Percentiles rank a stretch among this genome's conserved stretches.
Conservation (phyloP, 1,140 invertebrate genomes). For the Lamellibrachia luymesi region DNA sequence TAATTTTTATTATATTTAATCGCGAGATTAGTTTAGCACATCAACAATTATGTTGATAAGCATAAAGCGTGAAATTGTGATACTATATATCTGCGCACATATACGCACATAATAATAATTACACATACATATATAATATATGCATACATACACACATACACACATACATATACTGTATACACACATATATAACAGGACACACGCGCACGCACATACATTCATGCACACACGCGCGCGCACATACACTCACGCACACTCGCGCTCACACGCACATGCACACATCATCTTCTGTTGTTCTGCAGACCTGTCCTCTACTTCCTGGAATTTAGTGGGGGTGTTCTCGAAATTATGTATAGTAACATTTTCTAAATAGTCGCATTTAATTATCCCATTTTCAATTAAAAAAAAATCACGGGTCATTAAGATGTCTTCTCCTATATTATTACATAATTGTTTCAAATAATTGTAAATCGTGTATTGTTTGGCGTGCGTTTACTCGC, state of each 20-base stretch:
- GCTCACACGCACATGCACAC: not conserved
- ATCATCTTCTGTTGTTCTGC: too few species aligned
- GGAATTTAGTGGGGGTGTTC: too few species aligned
- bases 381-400: not conserved
- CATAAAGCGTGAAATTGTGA: not conserved
- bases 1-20: not conserved
- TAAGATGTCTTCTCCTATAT: not conserved
- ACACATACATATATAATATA: too few species aligned
- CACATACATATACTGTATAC: too few species aligned
- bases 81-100: not conserved
- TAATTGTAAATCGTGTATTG: not conserved
- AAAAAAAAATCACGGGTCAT: not conserved
- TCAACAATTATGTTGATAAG: too few species aligned
- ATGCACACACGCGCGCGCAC: not conserved
- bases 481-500: not conserved
- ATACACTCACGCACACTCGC: not conserved
- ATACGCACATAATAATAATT: too few species aligned
- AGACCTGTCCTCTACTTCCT: not conserved
- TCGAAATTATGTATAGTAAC: too few species aligned
- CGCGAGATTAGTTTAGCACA: too few species aligned
- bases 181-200: too few species aligned
- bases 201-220: not conserved
- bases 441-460: too few species aligned
- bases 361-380: not conserved
- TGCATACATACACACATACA: not conserved